Percentiles rank a stretch among this genome's conserved stretches.
Evolutionary conservation across 2,113 vertebrate genomes (phyloP).

Genomic region (Clarias batrachus): DNA sequence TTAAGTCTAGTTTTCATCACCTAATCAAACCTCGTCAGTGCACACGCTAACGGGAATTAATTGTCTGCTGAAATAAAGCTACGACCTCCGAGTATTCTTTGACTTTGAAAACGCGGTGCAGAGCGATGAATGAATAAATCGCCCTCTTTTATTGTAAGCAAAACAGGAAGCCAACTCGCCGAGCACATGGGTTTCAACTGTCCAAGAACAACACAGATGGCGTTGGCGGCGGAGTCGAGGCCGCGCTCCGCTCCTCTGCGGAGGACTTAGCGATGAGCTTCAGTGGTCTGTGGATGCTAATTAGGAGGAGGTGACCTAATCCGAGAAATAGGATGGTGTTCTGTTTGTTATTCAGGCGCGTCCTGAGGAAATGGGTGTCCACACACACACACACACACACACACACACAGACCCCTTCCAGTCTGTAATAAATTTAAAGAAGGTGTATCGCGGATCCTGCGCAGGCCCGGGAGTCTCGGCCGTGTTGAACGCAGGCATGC

Average conservation of each 20-base stretch:
- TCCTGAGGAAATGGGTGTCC: conserved; percentile 1
- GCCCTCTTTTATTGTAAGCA: background rate
- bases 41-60: background rate
- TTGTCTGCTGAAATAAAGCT: background rate
- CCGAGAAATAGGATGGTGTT: conserved; percentile 18
- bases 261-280: conserved; percentile 50
- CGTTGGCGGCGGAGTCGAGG: background rate
- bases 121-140: conserved; percentile 8
- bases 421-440: background rate
- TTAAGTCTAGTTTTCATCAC: background rate
- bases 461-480: background rate
- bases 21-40: background rate
- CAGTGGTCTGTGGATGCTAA: conserved; percentile 59
- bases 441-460: background rate
- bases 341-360: conserved; percentile 21
- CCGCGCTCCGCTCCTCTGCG: background rate
- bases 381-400: background rate
- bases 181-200: conserved; percentile 21
- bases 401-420: background rate
- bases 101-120: background rate
- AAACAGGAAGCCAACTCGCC: background rate
- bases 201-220: conserved; percentile 53
- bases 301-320: conserved; percentile 43
- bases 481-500: background rate
- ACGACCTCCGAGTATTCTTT: background rate